Evolutionary conservation across 2,888 invertebrate species (phyloP).

Genomic region (Dioctria linearis): DNA sequence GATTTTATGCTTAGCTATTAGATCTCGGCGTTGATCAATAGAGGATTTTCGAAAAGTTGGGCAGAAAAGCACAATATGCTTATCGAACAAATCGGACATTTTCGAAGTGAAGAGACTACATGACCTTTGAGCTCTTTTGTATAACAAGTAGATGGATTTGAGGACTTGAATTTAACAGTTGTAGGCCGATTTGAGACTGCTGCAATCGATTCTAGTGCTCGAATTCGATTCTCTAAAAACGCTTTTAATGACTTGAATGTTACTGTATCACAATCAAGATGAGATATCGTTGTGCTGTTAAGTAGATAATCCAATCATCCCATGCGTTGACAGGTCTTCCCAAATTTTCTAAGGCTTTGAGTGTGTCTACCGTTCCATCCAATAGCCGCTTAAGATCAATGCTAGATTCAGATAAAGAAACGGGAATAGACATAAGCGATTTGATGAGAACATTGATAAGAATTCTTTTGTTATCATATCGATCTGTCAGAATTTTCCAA

Average conservation of each 20-base stretch:
- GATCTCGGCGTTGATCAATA: background rate
- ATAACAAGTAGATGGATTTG: too few species aligned
- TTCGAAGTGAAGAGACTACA: too few species aligned
- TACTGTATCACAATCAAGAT: background rate
- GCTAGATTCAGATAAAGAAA: background rate
- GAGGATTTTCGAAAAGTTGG: background rate
- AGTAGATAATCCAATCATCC: background rate
- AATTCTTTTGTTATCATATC: background rate
- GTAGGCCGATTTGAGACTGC: background rate
- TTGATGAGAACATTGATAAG: background rate
- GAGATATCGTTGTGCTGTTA: background rate
- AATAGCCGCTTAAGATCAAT: background rate
- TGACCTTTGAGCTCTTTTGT: too few species aligned
- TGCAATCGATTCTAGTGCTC: background rate
- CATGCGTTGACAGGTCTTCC: background rate
- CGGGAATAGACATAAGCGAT: background rate
- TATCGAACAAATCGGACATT: background rate
- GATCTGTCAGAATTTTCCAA: background rate
- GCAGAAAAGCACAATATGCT: conserved; percentile 18
- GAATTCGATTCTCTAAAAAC: background rate
- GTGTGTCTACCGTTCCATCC: background rate
- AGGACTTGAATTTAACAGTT: too few species aligned
- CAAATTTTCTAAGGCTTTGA: background rate
- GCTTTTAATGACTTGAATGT: background rate
- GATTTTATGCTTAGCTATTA: background rate